phyloP scores from a whole-genome alignment of 2,113 vertebrate genomes.

The Poeciliopsis turrubarensis region DNA sequence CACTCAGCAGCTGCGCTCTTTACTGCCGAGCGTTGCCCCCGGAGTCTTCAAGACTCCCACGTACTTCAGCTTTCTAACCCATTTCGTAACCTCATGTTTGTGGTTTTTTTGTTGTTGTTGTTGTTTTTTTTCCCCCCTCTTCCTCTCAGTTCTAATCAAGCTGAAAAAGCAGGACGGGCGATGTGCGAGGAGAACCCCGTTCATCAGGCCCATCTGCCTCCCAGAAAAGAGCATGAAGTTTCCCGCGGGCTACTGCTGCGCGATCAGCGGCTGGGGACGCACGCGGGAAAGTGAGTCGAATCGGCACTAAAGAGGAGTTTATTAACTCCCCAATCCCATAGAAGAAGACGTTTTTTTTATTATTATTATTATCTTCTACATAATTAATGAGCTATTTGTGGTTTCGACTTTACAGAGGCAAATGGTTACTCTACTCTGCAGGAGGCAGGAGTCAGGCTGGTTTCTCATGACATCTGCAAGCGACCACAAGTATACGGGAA shows the following conservation, averaged over 20 bases:
- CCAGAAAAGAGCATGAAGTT: constrained; percentile 81
- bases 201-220: constrained; percentile 91
- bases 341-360: neutral
- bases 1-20: constrained; percentile 61
- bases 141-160: constrained; percentile 86
- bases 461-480: constrained; percentile 82
- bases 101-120: neutral
- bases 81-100: constrained; percentile 8
- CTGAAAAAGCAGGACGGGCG: constrained; percentile 86
- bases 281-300: constrained; percentile 85
- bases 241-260: constrained; percentile 81
- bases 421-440: constrained; percentile 82
- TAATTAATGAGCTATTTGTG: neutral
- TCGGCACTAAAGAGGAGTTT: no score
- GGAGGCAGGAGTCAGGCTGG: constrained; percentile 84
- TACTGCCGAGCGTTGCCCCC: constrained; percentile 15
- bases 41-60: constrained; percentile 34
- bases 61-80: constrained; percentile 7
- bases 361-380: neutral
- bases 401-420: constrained; percentile 73
- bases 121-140: neutral
- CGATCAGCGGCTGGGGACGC: constrained; percentile 93
- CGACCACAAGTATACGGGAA: constrained; percentile 86
- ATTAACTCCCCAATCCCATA: neutral
- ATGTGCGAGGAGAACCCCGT: constrained; percentile 86